Base-by-base conservation (phyloP, 2,113 vertebrate species). In the Tricholaema leucomelas region DNA sequence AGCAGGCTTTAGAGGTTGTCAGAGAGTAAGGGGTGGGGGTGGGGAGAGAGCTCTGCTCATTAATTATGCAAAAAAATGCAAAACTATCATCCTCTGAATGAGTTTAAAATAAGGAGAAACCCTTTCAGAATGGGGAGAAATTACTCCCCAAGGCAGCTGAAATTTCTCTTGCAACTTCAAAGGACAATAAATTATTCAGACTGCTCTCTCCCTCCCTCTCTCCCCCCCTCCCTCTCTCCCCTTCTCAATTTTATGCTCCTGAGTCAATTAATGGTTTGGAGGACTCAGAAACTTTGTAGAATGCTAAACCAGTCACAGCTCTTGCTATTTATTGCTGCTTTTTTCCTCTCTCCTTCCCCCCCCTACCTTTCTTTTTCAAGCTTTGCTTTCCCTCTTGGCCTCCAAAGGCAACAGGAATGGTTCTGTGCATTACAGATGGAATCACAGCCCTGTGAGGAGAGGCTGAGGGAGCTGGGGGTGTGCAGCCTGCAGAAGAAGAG, bases 171-270 rank as follows among this genome's bases (percentile, higher is more conserved):
- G 80, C 93, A 98, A 97, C 97, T 98, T 98, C 97, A 98, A 98
- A 98, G 97, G 91, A 95, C 97, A 97, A 97, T 98, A 96, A 98
- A 98, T 98, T 97, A 98, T 98, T 98, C 97, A 98, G 97, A 96
- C 94, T 64, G 70, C 95, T 97, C 92, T 82, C 92, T 81, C 97
- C 97, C 95, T 93, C 96, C 95, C 77, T 38, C 97, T 97, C 95
- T 93, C 96, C 95, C 77, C 38, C 93, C 35, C 89, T 71, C 81
- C 1, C 90, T 90, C 80, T 90, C 88, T 76, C 82, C 85, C 86
- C 79, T 77, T 94, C 91, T 92, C 90, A 88, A 95, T 94, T 94
- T 93, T 94, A 86, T 92, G 96, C 93, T 96, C 94, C 89, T 30
- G 81, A 97, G 90, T 97, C 96, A 96, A 96, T 97, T 97, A 96